Conservation (phyloP, 2,113 vertebrate genomes). For the Gymnarchus niloticus region DNA sequence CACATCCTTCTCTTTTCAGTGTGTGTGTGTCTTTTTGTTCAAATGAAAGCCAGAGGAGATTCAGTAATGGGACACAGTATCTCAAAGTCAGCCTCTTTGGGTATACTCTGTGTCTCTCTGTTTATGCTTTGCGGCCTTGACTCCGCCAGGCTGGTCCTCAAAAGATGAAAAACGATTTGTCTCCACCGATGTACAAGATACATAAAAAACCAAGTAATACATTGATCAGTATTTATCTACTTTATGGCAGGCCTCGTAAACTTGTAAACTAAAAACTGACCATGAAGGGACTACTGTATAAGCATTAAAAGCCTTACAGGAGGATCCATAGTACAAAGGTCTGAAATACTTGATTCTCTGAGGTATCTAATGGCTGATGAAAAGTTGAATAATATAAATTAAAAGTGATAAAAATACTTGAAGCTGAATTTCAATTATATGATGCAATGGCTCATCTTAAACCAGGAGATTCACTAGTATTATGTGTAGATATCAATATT, state of each 20-base stretch:
- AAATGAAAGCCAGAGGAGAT: slow-evolving; percentile 11
- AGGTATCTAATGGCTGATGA: background rate
- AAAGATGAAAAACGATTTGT: background rate
- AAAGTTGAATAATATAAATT: background rate
- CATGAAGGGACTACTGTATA: too few species aligned
- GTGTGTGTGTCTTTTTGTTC: slow-evolving; percentile 13
- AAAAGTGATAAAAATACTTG: background rate
- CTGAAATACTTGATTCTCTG: background rate
- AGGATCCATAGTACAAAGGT: background rate
- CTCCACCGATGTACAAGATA: background rate
- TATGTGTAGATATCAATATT: background rate
- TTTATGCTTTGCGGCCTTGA: slow-evolving; percentile 15
- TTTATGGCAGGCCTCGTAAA: background rate
- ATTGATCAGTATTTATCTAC: background rate
- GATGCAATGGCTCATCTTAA: background rate
- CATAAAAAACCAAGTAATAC: background rate
- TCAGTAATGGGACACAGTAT: background rate
- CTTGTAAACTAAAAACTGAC: too few species aligned
- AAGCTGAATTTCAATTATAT: background rate
- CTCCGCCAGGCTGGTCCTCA: slow-evolving; percentile 44
- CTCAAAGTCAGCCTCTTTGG: background rate
- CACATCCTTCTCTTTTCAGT: slow-evolving; percentile 13
- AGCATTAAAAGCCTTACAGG: background rate
- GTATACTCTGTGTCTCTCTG: background rate
- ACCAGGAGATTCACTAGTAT: background rate